Base-by-base conservation (phyloP, 2,888 invertebrate genomes). In the Gandaritis pyraliata region DNA sequence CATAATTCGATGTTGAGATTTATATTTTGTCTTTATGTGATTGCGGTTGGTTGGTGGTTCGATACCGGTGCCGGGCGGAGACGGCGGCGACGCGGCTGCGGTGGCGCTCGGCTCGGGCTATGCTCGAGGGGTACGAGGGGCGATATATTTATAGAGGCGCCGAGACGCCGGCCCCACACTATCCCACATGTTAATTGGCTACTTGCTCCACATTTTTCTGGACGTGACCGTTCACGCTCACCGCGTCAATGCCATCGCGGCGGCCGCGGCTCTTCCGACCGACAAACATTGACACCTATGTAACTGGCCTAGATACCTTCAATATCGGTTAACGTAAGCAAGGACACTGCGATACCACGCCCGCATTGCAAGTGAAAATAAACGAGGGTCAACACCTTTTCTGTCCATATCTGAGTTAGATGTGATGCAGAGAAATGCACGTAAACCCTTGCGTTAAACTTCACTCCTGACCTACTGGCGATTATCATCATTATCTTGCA, bases 211-310 rank as follows among this genome's bases (percentile, higher is more conserved):
- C 86, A 87, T 90, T 88, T 90, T 90, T 88, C 85, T 83, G 81
- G 81, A 86, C 83, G 86, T 83, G 83, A 83, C 82, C 81, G 85
- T 82, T 83, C 83, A 78, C 80, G 83, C 80, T 83, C 76, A 78
- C 76, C 74, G 76, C 84, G 81, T 82, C 88, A 87, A 86, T 90
- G 88, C 85, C 87, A 81, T 80, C 78, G 78, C 72, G 73, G 75
- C 80, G 78, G 72, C 79, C 79, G 74, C 78, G 80, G 75, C 69
- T 70, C 76, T 81, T 80, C 81, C 85, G 86, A 85, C 87, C 85
- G 85, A 87, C 81, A 88, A 86, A 90, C 90, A 90, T 88, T 89
- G 90, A 90, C 90, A 89, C 84, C 85, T 85, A 83, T 85, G 79
- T 86, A 82, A 86, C 85, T 85, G 85, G 80, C 86, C 83, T 81